Conservation (phyloP, 1,140 invertebrate species). For the Calliphora vicina region DNA sequence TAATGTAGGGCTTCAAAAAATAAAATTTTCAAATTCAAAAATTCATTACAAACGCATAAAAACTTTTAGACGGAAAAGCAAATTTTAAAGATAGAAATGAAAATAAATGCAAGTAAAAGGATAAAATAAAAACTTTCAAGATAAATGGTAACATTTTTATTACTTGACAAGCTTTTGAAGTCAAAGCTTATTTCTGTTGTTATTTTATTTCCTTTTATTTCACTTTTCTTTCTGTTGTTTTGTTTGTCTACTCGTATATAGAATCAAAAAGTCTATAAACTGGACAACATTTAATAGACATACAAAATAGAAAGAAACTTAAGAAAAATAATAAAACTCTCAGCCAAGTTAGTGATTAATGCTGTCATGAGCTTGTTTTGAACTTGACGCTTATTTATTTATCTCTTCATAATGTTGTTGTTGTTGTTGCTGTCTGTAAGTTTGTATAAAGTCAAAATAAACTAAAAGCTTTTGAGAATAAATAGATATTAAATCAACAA, state of each 20-base stretch:
- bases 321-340: not conserved
- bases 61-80: no score
- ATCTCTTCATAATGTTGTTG: not conserved
- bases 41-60: no score
- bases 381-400: not conserved
- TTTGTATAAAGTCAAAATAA: not conserved
- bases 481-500: slow-evolving; percentile 24
- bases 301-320: not conserved
- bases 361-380: slow-evolving; percentile 1
- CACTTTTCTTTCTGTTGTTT: slow-evolving; percentile 40
- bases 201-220: no score
- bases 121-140: slow-evolving; percentile 42
- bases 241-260: not conserved
- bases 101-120: not conserved
- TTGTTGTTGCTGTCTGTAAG: not conserved
- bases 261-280: not conserved
- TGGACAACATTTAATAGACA: not conserved
- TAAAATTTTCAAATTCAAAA: no score
- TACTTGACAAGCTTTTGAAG: slow-evolving; percentile 52
- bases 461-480: slow-evolving; percentile 9
- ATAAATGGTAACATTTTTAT: slow-evolving; percentile 61
- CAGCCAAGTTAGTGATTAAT: not conserved
- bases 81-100: not conserved
- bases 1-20: no score
- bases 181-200: not conserved